phyloP scores from a whole-genome alignment of 2,797 vertebrate species.

The Pangasius larnaudii region DNA sequence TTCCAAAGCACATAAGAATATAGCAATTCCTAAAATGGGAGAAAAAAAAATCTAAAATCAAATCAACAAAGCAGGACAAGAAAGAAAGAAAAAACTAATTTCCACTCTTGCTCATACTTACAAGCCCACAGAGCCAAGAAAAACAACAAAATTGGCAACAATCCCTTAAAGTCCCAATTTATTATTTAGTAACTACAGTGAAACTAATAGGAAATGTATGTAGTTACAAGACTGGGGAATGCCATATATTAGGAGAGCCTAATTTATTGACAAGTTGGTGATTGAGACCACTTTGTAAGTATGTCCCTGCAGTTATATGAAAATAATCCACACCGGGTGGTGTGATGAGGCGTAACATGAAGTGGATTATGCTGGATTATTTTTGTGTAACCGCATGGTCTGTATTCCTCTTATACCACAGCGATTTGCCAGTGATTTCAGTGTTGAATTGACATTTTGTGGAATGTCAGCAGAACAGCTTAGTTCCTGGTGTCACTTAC shows the following conservation, averaged over 20 bases:
- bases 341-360: background rate
- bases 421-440: background rate
- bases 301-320: background rate
- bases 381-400: background rate
- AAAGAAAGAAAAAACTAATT: background rate
- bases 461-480: background rate
- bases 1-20: background rate
- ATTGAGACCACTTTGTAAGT: background rate
- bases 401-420: background rate
- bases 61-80: background rate
- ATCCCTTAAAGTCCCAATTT: background rate
- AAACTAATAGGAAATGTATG: constrained; percentile 13
- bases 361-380: background rate
- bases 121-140: background rate
- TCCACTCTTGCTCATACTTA: background rate
- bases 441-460: background rate
- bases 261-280: background rate
- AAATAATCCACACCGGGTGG: background rate
- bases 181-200: constrained; percentile 1
- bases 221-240: background rate
- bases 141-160: constrained; percentile 6
- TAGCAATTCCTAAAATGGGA: background rate
- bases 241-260: background rate
- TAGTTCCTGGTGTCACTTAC: background rate
- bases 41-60: background rate